Conservation (phyloP, 30 jellyfish, hydroid and myxozoan species). For the Pseudorhiza aurosa region DNA sequence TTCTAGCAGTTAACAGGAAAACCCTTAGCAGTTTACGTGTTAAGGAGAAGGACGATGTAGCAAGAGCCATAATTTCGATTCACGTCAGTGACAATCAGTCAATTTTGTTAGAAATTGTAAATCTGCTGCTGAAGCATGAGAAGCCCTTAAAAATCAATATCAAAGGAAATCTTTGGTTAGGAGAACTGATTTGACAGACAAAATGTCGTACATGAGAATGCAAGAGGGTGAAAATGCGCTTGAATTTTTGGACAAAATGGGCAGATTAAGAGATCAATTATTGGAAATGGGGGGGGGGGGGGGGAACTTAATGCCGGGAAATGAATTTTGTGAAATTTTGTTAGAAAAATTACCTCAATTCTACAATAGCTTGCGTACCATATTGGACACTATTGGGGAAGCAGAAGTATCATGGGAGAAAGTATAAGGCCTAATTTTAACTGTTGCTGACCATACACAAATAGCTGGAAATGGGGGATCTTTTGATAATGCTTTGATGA, state of each 20-base stretch:
- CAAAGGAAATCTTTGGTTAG: slow-evolving; percentile 49
- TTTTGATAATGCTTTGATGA: slow-evolving; percentile 33
- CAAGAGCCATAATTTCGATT: slow-evolving; percentile 39
- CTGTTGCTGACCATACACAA: slow-evolving; percentile 30
- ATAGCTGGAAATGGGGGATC: slow-evolving; percentile 38
- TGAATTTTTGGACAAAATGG: slow-evolving; percentile 26
- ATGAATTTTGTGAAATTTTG: slow-evolving; percentile 43
- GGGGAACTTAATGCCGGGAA: slow-evolving; percentile 24
- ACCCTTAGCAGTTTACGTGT: no score
- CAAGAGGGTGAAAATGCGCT: slow-evolving; percentile 45
- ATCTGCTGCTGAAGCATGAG: slow-evolving; percentile 49
- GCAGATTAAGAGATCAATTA: slow-evolving; percentile 24
- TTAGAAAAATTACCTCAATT: slow-evolving; percentile 41
- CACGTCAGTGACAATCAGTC: slow-evolving; percentile 50
- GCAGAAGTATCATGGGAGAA: slow-evolving; percentile 52
- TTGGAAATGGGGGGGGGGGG: slow-evolving; percentile 43
- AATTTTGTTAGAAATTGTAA: slow-evolving; percentile 22
- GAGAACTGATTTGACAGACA: slow-evolving; percentile 49
- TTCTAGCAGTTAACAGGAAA: no score
- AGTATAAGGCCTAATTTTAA: slow-evolving; percentile 15
- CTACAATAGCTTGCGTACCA: slow-evolving; percentile 40
- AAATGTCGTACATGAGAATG: slow-evolving; percentile 40
- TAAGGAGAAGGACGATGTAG: slow-evolving; percentile 29
- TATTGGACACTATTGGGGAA: slow-evolving; percentile 44
- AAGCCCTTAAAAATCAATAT: slow-evolving; percentile 11